Evolutionary conservation across 2,113 vertebrate species (phyloP).

Genomic region (Centropus bengalensis): DNA sequence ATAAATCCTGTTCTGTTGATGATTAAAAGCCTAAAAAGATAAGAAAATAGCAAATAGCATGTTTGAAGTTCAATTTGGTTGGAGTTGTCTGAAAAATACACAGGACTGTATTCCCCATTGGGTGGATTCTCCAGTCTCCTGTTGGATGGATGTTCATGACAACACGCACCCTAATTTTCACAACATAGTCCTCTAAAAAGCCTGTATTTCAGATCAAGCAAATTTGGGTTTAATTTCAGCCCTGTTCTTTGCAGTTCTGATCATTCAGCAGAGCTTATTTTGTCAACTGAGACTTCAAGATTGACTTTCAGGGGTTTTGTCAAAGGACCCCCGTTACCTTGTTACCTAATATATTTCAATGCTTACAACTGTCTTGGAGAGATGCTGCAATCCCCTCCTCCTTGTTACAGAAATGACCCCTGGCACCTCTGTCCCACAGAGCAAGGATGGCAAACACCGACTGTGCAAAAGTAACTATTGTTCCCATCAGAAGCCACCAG

Average conservation of each 20-base stretch:
- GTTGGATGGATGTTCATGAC: not conserved
- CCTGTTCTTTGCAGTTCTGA: not conserved
- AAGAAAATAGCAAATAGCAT: not conserved
- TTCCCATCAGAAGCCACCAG: not conserved
- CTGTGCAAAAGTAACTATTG: not conserved
- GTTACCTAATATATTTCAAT: not conserved
- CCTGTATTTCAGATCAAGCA: not conserved
- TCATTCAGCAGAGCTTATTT: not conserved
- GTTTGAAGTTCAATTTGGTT: not conserved
- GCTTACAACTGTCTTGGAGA: not conserved
- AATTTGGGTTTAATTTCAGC: not conserved
- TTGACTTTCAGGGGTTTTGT: not conserved
- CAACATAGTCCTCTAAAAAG: not conserved
- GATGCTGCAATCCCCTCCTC: not conserved
- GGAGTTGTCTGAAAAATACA: not conserved
- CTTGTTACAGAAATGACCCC: not conserved
- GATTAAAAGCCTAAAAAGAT: not conserved
- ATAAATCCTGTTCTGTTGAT: not conserved
- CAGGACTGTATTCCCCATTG: not conserved
- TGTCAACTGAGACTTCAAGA: not conserved
- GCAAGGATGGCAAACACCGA: not conserved
- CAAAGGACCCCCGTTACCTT: not conserved
- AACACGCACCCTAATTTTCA: not conserved
- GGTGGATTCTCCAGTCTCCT: not conserved
- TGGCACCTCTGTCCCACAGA: not conserved